Evolutionary conservation across 2,797 vertebrate species (phyloP).

Genomic region (Sorex maritimensis): DNA sequence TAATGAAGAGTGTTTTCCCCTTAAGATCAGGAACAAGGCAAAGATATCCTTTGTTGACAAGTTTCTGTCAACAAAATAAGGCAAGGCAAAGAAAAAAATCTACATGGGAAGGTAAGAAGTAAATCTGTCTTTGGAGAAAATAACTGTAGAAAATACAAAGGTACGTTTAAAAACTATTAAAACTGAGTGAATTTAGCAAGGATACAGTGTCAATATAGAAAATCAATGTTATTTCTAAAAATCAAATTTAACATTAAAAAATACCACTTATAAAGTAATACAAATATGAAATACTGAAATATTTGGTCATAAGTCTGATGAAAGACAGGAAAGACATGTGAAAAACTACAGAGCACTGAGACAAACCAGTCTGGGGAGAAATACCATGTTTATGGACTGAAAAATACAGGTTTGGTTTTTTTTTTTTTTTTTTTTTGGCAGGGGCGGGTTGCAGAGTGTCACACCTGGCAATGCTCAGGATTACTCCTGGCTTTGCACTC

Average conservation of each 20-base stretch:
- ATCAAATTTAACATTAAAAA: not conserved
- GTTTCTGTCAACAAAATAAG: not conserved
- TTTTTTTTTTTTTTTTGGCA: too few relatives aligned
- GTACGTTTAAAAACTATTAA: slow-evolving; percentile 11
- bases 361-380: not conserved
- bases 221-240: slow-evolving; percentile 2
- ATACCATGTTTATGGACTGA: not conserved
- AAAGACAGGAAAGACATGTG: slow-evolving; percentile 10
- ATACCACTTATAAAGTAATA: not conserved
- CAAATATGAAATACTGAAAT: not conserved
- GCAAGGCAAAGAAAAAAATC: not conserved
- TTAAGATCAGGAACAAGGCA: not conserved
- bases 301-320: slow-evolving; percentile 11
- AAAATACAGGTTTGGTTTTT: too few relatives aligned
- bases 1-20: not conserved
- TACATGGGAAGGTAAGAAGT: not conserved
- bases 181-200: slow-evolving; percentile 4
- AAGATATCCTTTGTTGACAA: too few relatives aligned
- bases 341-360: not conserved
- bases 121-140: not conserved
- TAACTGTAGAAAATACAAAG: slow-evolving; percentile 4
- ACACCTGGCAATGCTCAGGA: too few relatives aligned
- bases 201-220: not conserved
- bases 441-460: too few relatives aligned
- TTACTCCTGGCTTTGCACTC: too few relatives aligned